Evolutionary conservation across 2,888 invertebrate genomes (phyloP).

Genomic region (Eupithecia tripunctaria): DNA sequence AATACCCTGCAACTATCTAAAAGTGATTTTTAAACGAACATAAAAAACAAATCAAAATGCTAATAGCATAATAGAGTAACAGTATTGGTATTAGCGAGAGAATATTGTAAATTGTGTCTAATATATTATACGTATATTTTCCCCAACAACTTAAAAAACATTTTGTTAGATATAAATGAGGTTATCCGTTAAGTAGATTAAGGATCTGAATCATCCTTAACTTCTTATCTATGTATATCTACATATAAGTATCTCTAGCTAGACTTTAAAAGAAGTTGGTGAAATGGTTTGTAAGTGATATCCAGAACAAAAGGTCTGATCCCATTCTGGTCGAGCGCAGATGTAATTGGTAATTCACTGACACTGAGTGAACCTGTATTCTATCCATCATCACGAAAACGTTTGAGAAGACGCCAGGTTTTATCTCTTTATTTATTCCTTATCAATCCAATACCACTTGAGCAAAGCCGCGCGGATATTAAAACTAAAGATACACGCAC

Average conservation of each 20-base stretch:
- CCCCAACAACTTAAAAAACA: neutral
- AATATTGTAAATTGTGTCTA: neutral
- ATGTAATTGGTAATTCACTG: too few relatives aligned
- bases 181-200: conserved; percentile 17
- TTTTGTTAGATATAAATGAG: neutral
- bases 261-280: neutral
- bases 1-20: neutral
- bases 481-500: neutral
- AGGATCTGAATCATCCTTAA: conserved; percentile 11
- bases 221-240: neutral
- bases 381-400: too few relatives aligned
- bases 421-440: too few relatives aligned
- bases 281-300: neutral
- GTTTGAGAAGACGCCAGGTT: too few relatives aligned
- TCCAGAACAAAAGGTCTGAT: too few relatives aligned
- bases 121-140: neutral
- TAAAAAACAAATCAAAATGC: neutral
- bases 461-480: neutral
- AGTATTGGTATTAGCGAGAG: neutral
- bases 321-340: too few relatives aligned
- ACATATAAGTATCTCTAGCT: neutral
- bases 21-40: neutral
- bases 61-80: conserved; percentile 1
- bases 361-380: too few relatives aligned
- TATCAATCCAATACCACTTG: neutral